phyloP scores from a whole-genome alignment of 2,113 vertebrate species.

The Drymodes brunneopygia region DNA sequence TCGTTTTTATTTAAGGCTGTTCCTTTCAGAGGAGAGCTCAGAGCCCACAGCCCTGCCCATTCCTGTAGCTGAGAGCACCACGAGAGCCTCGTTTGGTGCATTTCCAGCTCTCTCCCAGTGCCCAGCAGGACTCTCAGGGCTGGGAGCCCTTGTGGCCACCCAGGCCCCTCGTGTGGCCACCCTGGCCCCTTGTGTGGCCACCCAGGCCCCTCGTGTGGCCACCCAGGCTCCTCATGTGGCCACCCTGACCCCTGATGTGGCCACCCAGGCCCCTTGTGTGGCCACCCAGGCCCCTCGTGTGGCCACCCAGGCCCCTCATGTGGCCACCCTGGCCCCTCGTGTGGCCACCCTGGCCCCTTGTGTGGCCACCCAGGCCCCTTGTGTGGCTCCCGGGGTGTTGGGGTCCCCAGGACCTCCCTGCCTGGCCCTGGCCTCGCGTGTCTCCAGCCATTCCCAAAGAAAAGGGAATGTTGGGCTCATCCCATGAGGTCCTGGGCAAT shows the following conservation, averaged over 20 bases:
- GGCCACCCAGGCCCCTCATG: no score
- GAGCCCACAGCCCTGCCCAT: not conserved
- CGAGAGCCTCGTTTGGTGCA: no score
- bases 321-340: not conserved
- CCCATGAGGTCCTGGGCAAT: not conserved
- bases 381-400: accelerated
- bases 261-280: not conserved
- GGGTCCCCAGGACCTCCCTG: not conserved
- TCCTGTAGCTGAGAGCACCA: no score
- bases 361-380: not conserved
- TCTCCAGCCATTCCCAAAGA: not conserved
- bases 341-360: no score
- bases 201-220: not conserved
- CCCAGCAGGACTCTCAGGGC: not conserved
- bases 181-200: not conserved
- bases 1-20: not conserved
- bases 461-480: not conserved
- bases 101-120: no score
- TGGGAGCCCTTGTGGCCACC: not conserved
- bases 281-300: not conserved
- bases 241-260: no score
- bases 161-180: not conserved
- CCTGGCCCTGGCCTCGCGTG: accelerated
- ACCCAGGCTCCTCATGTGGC: not conserved
- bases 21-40: no score